phyloP scores from a whole-genome alignment of 2,797 vertebrate species.

The Epinephelus coioides region DNA sequence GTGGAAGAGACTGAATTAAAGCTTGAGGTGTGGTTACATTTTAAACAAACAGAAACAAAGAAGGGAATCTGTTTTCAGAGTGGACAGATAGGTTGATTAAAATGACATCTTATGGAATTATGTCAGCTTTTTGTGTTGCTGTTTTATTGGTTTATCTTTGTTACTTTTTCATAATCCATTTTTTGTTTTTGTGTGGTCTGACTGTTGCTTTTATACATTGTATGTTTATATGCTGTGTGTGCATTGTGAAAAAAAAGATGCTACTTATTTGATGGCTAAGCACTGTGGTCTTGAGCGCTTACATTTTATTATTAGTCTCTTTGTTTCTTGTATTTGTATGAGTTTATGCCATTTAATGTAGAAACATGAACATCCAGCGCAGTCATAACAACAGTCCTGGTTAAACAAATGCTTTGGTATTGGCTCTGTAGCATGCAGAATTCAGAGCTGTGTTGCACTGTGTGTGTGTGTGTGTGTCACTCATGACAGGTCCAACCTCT shows the following conservation, averaged over 20 bases:
- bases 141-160: background rate
- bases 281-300: conserved; percentile 74
- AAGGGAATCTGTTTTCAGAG: background rate
- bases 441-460: conserved; percentile 29
- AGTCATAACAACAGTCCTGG: conserved; percentile 16
- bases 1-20: background rate
- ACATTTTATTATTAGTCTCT: conserved; percentile 61
- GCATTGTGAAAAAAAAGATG: conserved; percentile 74
- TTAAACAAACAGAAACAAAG: too few species aligned
- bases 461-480: conserved; percentile 61
- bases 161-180: background rate
- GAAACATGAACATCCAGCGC: background rate
- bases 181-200: background rate
- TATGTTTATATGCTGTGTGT: background rate
- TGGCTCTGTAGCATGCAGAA: conserved; percentile 10
- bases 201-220: background rate
- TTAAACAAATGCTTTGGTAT: conserved; percentile 43
- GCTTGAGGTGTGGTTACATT: background rate
- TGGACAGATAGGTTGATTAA: background rate
- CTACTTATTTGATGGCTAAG: conserved; percentile 86
- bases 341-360: background rate
- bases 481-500: conserved; percentile 73
- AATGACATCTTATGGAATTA: background rate
- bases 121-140: background rate
- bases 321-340: background rate